Evolutionary conservation across 2,113 vertebrate species (phyloP), one percentile per base, ranked within the genome.

Genomic region (Corythoichthys intestinalis): DNA sequence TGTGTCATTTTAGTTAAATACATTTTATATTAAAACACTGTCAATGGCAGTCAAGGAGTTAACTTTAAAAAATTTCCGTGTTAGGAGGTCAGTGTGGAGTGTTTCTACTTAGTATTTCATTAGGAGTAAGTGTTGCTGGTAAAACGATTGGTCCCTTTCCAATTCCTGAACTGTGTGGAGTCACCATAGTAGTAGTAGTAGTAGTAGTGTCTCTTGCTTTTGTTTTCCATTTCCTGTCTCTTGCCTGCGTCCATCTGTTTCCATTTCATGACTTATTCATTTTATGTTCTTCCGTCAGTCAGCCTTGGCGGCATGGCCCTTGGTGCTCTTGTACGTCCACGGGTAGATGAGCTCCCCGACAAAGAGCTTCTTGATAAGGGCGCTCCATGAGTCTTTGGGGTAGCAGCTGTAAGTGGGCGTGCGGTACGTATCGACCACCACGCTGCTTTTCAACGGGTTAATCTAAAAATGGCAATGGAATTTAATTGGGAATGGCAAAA

Each of bases 341-440:
- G 97, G 97, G 77, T 97, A 98, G 83, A 99, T 92, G 38, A 99
- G 92, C 87, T 98, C 95, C 50, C 97, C 97, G 0, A 96, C 88
- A 79, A 98, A 96, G 60, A 98, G 93, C 69, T 97, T 98, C 85
- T 94, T 94, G 86, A 93, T 92, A 85, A 99, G 88, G 0, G 93
- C 91, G 0, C 76, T 74, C 97, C 97, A 98, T 8, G 96, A 96
- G 85, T 98, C 94, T 83, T 83, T 93, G 37, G 96, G 96, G 83
- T 93, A 95, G 74, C 94, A 95, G 89, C 94, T 94, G 82, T 93
- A 95, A 41, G 94, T 94, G 12, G 94, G 93, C 35, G 93, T 92
- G 66, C 94, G 93, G 87, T 98, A 99, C 0, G 76, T 91, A 78
- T 87, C 88, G 0, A 97, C 74, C 88, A 96, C 94, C 0, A 64